A percentile compares a stretch with the other conserved stretches of the same genome.
Conservation (phyloP, 2,888 invertebrate species). For the Stenolophus ochropezus region DNA sequence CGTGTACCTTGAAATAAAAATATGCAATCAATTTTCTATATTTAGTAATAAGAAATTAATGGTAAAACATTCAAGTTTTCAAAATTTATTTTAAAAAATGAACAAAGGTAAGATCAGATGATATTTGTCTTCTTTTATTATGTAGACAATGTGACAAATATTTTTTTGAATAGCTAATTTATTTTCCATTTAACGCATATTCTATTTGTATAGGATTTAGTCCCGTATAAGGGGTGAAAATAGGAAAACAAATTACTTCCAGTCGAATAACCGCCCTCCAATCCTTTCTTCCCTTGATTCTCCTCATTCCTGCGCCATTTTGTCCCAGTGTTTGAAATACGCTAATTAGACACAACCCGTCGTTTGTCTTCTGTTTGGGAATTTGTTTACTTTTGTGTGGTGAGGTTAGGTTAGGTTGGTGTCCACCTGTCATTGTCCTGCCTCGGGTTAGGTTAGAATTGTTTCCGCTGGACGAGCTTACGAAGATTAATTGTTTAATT, state of each 20-base stretch:
- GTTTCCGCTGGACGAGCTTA: constrained; percentile 25
- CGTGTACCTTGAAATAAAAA: too few species aligned
- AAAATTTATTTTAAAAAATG: too few species aligned
- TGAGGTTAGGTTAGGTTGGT: neutral
- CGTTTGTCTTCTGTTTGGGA: constrained; percentile 3
- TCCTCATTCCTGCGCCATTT: neutral
- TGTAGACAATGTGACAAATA: too few species aligned
- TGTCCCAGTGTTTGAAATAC: constrained; percentile 10
- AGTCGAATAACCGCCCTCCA: neutral
- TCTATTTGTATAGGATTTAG: too few species aligned
- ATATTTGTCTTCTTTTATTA: too few species aligned
- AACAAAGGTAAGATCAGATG: too few species aligned
- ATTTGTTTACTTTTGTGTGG: constrained; percentile 40
- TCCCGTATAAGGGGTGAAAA: too few species aligned
- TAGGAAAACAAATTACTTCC: neutral
- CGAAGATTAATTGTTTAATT: constrained; percentile 32
- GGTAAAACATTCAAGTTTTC: too few species aligned
- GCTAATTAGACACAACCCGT: constrained; percentile 8
- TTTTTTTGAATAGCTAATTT: too few species aligned
- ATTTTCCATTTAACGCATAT: too few species aligned
- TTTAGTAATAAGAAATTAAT: too few species aligned
- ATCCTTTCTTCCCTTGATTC: neutral
- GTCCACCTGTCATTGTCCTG: constrained; percentile 14
- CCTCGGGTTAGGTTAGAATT: neutral
- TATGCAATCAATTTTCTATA: too few species aligned